Evolutionary conservation across 1,140 invertebrate species (phyloP).

Genomic region (Papilio machaon): DNA sequence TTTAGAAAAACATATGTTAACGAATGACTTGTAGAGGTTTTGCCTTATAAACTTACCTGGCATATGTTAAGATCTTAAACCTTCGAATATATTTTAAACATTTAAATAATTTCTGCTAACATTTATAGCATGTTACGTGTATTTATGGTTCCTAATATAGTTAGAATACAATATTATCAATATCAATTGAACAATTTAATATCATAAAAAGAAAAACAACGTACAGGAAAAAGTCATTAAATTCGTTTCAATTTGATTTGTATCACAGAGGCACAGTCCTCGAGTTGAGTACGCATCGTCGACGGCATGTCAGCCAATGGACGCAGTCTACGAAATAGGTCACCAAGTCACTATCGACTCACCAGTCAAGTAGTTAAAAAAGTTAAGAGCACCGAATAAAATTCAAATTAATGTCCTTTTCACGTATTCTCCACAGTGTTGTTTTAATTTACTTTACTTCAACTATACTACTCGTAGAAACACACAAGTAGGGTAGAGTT

Average conservation of each 20-base stretch:
- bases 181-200: not conserved
- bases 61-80: not conserved
- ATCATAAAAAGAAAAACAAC: not conserved
- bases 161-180: not conserved
- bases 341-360: constrained; percentile 13
- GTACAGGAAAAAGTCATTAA: constrained; percentile 14
- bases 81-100: not conserved
- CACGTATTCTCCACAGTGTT: not conserved
- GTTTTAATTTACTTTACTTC: too few species aligned
- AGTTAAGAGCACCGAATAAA: not conserved
- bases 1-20: not conserved
- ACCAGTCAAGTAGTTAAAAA: constrained; percentile 1
- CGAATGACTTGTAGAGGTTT: not conserved
- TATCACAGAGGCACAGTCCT: not conserved
- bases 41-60: not conserved
- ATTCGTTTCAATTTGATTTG: constrained; percentile 3
- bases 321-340: constrained; percentile 12
- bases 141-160: not conserved
- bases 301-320: not conserved
- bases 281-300: constrained; percentile 7
- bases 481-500: too few species aligned
- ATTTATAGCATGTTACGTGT: not conserved
- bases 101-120: not conserved
- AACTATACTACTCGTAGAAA: too few species aligned
- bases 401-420: not conserved